phyloP scores from a whole-genome alignment of 1,140 invertebrate species.

The Camponotus pennsylvanicus region DNA sequence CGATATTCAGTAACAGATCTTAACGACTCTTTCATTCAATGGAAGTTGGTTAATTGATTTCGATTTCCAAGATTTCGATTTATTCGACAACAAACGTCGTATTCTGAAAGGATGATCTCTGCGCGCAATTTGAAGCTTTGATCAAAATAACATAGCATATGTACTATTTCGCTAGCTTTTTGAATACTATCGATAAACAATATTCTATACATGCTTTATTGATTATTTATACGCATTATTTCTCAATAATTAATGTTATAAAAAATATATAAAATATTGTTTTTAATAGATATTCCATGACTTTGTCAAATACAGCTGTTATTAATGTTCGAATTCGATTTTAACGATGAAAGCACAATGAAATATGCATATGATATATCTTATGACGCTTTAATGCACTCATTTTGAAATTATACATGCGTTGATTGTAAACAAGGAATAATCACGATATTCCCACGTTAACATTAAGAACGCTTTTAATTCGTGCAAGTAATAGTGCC shows the following conservation, averaged over 20 bases:
- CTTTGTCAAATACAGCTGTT: not conserved
- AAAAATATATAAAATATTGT: not conserved
- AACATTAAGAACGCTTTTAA: slow-evolving; percentile 72
- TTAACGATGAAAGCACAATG: not conserved
- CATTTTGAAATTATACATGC: slow-evolving; percentile 53
- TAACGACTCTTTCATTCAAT: slow-evolving; percentile 20
- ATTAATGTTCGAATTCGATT: not conserved
- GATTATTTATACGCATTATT: not conserved
- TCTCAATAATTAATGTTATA: not conserved
- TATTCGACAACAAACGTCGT: not conserved
- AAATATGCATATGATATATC: not conserved
- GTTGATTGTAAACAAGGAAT: slow-evolving; percentile 63
- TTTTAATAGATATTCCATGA: not conserved
- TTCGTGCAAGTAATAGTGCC: slow-evolving; percentile 65
- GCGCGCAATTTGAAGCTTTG: not conserved
- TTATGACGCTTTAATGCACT: slow-evolving; percentile 50
- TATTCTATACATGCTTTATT: not conserved
- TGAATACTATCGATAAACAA: slow-evolving; percentile 1
- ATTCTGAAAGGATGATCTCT: not conserved
- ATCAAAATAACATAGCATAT: not conserved
- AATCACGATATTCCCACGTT: slow-evolving; percentile 72
- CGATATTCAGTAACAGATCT: slow-evolving; percentile 44
- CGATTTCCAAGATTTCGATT: not conserved
- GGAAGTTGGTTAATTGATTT: slow-evolving; percentile 23
- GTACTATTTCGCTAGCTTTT: not conserved